Evolutionary conservation across 2,888 invertebrate species (phyloP).

Genomic region (Fissipunctia ypsillon): DNA sequence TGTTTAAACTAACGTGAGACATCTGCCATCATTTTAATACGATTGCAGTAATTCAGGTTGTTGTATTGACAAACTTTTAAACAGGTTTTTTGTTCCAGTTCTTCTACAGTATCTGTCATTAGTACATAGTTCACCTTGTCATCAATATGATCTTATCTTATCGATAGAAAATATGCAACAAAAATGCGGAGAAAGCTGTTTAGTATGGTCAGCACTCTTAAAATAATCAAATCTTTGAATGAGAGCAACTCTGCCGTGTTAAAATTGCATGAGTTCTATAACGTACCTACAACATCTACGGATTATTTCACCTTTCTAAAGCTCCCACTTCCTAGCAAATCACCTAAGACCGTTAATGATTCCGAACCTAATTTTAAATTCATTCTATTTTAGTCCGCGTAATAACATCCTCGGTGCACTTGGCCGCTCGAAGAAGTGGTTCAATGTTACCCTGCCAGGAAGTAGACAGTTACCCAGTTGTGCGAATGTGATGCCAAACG

Average conservation of each 20-base stretch:
- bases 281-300: neutral
- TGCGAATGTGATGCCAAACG: constrained; percentile 79
- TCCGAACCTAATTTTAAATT: constrained; percentile 57
- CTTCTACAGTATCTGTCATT: neutral
- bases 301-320: constrained; percentile 3
- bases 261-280: neutral
- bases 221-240: neutral
- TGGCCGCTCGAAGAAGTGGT: constrained; percentile 87
- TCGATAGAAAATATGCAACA: neutral
- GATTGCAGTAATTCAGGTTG: neutral
- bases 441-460: constrained; percentile 88
- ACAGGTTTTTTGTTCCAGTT: constrained; percentile 21
- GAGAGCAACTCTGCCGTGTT: neutral
- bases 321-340: neutral
- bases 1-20: neutral
- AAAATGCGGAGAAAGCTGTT: neutral
- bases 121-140: constrained; percentile 3
- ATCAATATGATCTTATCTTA: neutral
- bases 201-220: neutral
- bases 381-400: constrained; percentile 82
- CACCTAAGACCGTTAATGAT: constrained; percentile 23
- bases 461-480: constrained; percentile 85
- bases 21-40: neutral
- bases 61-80: constrained; percentile 1
- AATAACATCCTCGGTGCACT: constrained; percentile 88